A percentile compares a stretch with the other conserved stretches of the same genome.
Conservation (phyloP, 2,888 invertebrate genomes). For the Metalampra italica region DNA sequence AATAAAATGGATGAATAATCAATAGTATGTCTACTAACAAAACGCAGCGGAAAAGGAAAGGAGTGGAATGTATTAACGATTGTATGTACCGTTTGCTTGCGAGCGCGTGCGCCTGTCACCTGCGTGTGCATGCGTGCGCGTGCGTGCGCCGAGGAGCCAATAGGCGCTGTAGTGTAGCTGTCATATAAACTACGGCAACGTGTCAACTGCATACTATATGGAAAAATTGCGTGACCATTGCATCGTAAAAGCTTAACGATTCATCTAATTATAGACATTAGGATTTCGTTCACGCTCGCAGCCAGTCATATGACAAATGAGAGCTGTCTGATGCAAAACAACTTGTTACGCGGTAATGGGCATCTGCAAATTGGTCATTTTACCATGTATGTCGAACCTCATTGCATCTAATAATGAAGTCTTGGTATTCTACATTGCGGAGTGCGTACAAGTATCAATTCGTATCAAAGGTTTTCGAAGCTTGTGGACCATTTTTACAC, state of each 20-base stretch:
- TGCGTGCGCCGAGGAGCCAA: constrained; percentile 11
- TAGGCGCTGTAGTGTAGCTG: constrained; percentile 9
- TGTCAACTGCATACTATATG: constrained; percentile 6
- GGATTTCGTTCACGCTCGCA: neutral
- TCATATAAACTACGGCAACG: constrained; percentile 3
- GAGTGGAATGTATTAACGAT: constrained; percentile 10
- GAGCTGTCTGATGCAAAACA: too few relatives aligned
- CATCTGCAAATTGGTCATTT: too few relatives aligned
- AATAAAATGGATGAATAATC: neutral
- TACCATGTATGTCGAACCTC: too few relatives aligned
- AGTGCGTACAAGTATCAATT: too few relatives aligned
- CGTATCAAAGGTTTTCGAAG: too few relatives aligned
- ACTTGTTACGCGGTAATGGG: too few relatives aligned
- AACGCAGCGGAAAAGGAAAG: constrained; percentile 13
- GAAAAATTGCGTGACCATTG: constrained; percentile 5
- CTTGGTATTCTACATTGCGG: too few relatives aligned
- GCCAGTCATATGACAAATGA: too few relatives aligned
- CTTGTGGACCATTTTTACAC: too few relatives aligned
- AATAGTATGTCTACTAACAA: neutral
- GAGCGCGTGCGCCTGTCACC: constrained; percentile 11
- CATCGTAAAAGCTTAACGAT: neutral
- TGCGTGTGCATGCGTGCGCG: neutral
- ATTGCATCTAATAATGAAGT: too few relatives aligned
- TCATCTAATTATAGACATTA: neutral
- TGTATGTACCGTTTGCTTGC: constrained; percentile 20